phyloP scores from a whole-genome alignment of 2,113 vertebrate genomes.

The Podocnemis expansa region DNA sequence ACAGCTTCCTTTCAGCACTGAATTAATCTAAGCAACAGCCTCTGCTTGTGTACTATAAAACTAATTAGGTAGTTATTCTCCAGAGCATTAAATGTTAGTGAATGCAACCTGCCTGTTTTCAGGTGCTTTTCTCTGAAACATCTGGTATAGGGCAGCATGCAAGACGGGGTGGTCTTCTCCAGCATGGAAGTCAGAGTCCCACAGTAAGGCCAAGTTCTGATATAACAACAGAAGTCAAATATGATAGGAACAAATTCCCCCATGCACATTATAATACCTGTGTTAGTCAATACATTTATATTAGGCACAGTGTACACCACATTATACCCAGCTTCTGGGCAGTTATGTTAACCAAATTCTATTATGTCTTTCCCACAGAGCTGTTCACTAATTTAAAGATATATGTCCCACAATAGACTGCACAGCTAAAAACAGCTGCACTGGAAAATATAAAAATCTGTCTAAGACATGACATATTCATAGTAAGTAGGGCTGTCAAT shows the following conservation, averaged over 20 bases:
- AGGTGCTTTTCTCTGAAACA: background rate
- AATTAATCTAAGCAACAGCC: background rate
- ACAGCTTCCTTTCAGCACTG: background rate
- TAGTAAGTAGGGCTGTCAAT: background rate
- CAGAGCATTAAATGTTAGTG: background rate
- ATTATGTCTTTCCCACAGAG: background rate
- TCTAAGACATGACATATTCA: background rate
- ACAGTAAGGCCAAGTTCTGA: background rate
- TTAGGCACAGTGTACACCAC: background rate
- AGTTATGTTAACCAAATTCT: background rate
- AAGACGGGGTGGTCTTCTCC: background rate
- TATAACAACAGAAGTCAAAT: background rate
- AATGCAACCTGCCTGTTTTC: background rate
- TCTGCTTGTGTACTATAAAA: slow-evolving; percentile 35
- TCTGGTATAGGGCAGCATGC: background rate
- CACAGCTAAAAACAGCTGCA: background rate
- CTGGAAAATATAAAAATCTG: background rate
- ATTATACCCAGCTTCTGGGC: background rate
- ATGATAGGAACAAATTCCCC: background rate
- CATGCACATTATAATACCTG: background rate
- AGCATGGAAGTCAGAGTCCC: background rate
- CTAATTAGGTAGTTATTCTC: slow-evolving; percentile 36
- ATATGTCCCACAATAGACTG: background rate
- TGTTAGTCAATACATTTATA: background rate
- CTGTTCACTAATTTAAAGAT: background rate